Base-by-base conservation (phyloP, 2,113 vertebrate species). In the Scophthalmus maximus region DNA sequence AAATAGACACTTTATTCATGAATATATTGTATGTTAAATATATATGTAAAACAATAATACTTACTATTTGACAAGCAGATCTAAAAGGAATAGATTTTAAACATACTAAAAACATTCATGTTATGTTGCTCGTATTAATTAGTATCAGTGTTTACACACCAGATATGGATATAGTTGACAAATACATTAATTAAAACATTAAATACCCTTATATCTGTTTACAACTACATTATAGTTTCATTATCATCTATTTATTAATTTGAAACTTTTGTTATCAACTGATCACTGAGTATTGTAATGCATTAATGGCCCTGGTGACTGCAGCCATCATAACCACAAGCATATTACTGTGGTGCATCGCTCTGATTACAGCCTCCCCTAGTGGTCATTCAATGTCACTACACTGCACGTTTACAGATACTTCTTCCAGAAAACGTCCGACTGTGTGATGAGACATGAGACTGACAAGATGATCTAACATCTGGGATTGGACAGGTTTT, bases 311-410 rank as follows among this genome's bases (percentile, higher is more conserved):
- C 27, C 52, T 2, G 27, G 22, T 47, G n/a, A 57, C 0, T 20
- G 9, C 20, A 53, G 53, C 5, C 5, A 18, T 23, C 10, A 23
- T 17, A n/a, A 18, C 10, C 27, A 17, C 22, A 4, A n/a, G 3
- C 22, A 46, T 8, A 14, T 68, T 15, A 40, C 14, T 6, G 4
- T 5, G 36, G 25, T 11, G 6, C 8, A 11, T 36, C 36, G 1
- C 14, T 7, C 23, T 42, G 12, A 44, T 32, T 25, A 27, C 49
- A 50, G 40, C 34, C 3, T 2, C 42, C 25, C 56, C 64, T 6
- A 51, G 42, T 59, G 59, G 58, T 26, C 34, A 52, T 15, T 38
- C 0, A 30, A 26, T 22, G 40, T 61, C 47, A 40, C 40, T 67
- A 40, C 68, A 67, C 18, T 8, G 3, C 9, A n/a, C 32, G 2